A percentile compares a stretch with the other conserved stretches of the same genome.
Conservation (phyloP, 1,140 invertebrate genomes). For the Phocides pigmalion region DNA sequence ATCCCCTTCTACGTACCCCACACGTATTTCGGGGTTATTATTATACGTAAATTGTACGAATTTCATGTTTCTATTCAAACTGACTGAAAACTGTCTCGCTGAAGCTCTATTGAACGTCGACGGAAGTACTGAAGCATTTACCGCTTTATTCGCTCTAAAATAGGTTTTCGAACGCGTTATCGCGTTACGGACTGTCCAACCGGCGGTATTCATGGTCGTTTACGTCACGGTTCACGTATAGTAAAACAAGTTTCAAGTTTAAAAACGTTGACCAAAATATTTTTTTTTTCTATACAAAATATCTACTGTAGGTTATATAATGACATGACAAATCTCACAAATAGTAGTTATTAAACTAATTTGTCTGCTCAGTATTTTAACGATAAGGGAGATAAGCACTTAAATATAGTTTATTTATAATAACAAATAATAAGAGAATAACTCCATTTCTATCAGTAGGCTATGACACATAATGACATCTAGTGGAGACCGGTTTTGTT, state of each 20-base stretch:
- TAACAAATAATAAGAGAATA: too few species aligned
- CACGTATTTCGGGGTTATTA: slow-evolving; percentile 54
- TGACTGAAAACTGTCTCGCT: slow-evolving; percentile 56
- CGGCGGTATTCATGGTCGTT: slow-evolving; percentile 46
- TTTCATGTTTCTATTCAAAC: slow-evolving; percentile 72
- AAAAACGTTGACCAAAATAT: too few species aligned
- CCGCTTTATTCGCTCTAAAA: slow-evolving; percentile 31
- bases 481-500: too few species aligned
- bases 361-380: too few species aligned
- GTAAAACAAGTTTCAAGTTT: slow-evolving; percentile 1
- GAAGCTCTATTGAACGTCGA: slow-evolving; percentile 7
- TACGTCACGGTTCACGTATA: slow-evolving; percentile 19
- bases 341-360: background rate
- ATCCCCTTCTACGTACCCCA: slow-evolving; percentile 67
- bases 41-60: slow-evolving; percentile 73
- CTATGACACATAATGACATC: too few species aligned
- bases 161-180: slow-evolving; percentile 50
- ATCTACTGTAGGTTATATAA: slow-evolving; percentile 10
- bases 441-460: too few species aligned
- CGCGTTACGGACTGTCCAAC: slow-evolving; percentile 34
- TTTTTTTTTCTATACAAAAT: background rate
- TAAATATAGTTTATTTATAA: too few species aligned
- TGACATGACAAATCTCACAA: background rate
- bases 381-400: too few species aligned
- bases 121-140: slow-evolving; percentile 30